phyloP scores from a whole-genome alignment of 2,797 vertebrate species.

The Lophotriccus pileatus region DNA sequence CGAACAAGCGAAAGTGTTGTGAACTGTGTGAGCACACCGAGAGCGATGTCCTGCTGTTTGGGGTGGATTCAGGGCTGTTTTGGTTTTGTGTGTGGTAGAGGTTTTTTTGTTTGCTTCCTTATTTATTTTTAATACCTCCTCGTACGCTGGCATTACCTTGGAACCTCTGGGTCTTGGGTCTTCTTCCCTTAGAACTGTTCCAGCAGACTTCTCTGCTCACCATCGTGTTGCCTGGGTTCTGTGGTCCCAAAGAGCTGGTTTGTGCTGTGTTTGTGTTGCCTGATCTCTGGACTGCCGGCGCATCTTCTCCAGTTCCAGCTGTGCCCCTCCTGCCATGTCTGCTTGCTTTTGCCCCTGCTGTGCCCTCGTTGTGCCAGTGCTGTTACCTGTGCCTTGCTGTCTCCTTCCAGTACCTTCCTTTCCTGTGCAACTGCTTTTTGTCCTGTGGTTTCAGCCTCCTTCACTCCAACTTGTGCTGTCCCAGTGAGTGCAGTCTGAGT shows the following conservation, averaged over 20 bases:
- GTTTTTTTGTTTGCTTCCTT: neutral
- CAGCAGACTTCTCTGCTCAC: neutral
- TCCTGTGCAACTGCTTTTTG: neutral
- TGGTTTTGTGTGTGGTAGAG: rapidly evolving
- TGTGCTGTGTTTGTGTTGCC: neutral
- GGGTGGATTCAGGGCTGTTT: neutral
- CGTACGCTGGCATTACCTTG: neutral
- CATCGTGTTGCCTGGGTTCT: neutral
- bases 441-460: neutral
- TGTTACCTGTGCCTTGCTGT: neutral
- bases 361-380: neutral
- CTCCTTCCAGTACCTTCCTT: neutral
- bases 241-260: neutral
- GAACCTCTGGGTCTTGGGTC: neutral
- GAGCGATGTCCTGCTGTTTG: neutral
- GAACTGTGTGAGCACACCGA: neutral
- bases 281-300: neutral
- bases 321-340: neutral
- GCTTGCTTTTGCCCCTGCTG: neutral
- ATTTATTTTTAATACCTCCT: neutral
- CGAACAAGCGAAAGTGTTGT: neutral
- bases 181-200: neutral
- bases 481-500: neutral
- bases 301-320: neutral
- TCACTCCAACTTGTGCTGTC: rapidly evolving